phyloP scores from a whole-genome alignment of 2,797 vertebrate genomes.

The Xerus rutilus region DNA sequence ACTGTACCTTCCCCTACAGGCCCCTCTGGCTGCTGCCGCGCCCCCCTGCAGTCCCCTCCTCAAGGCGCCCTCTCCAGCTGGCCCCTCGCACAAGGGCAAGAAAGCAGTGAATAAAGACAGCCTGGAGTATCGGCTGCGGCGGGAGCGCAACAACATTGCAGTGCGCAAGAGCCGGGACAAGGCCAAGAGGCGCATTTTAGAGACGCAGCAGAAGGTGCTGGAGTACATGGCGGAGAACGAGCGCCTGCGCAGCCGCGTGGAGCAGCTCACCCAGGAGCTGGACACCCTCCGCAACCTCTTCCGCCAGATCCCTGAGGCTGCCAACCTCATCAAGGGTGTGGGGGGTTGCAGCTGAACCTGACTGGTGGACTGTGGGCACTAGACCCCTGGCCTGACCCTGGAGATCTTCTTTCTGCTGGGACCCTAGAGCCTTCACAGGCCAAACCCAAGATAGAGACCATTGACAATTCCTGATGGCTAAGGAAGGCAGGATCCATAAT shows the following conservation, averaged over 20 bases:
- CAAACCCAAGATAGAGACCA: background rate
- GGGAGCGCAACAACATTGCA: slow-evolving; percentile 95
- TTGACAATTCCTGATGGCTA: background rate
- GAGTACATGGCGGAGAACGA: slow-evolving; percentile 96
- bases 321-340: slow-evolving; percentile 84
- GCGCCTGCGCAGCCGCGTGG: slow-evolving; percentile 92
- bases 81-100: slow-evolving; percentile 88
- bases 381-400: background rate
- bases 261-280: slow-evolving; percentile 94
- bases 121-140: slow-evolving; percentile 92
- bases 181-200: slow-evolving; percentile 93
- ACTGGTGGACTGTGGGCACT: slow-evolving; percentile 31
- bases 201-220: slow-evolving; percentile 94
- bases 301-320: slow-evolving; percentile 92
- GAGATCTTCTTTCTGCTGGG: background rate
- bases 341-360: slow-evolving; percentile 84
- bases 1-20: slow-evolving; percentile 37
- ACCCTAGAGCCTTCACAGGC: background rate
- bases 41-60: slow-evolving; percentile 84
- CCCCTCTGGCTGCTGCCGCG: slow-evolving; percentile 36
- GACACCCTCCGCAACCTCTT: slow-evolving; percentile 95
- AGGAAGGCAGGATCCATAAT: background rate
- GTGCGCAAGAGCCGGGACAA: slow-evolving; percentile 97
- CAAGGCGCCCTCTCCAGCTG: slow-evolving; percentile 78
- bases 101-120: slow-evolving; percentile 94